These are phyloP conservation scores for Gephyroberyx darwinii DNA, from an alignment of 2,797 vertebrate genomes.

Conservation along the genomic window DNA sequence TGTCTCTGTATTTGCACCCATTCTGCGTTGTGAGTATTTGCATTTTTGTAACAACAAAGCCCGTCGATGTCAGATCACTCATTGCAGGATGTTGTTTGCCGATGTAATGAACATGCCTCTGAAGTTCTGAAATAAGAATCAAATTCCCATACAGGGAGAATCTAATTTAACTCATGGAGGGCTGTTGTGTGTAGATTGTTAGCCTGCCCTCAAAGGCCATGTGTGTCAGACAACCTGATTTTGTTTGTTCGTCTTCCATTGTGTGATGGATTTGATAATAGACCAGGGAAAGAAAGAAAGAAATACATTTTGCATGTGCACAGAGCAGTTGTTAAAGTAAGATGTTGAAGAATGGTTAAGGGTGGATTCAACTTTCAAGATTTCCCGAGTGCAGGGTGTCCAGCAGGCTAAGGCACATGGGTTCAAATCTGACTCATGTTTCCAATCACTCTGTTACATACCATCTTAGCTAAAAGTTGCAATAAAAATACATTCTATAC, in stretches of 20 bases:
- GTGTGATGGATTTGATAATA: constrained; percentile 39
- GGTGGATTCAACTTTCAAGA: neutral
- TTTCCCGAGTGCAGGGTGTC: neutral
- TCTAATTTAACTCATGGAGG: constrained; percentile 71
- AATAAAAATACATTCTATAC: too few species aligned
- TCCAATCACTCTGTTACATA: too few species aligned
- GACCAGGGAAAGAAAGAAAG: neutral
- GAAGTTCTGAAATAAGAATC: constrained; percentile 79
- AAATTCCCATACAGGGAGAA: constrained; percentile 76
- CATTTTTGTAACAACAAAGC: constrained; percentile 84
- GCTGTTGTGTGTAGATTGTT: constrained; percentile 55
- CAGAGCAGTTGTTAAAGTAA: neutral
- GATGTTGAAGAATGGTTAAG: neutral
- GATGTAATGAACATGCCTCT: constrained; percentile 78
- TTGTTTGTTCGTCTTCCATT: constrained; percentile 11
- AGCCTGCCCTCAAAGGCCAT: constrained; percentile 51
- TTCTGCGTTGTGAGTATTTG: constrained; percentile 75
- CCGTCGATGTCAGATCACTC: constrained; percentile 77
- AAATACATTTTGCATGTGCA: constrained; percentile 1
- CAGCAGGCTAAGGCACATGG: neutral
- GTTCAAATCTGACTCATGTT: too few species aligned
- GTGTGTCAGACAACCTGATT: constrained; percentile 41
- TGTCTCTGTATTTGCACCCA: constrained; percentile 72
- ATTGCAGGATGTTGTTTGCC: constrained; percentile 74
- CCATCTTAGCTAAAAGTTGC: too few species aligned